Conservation (phyloP, 2,797 vertebrate genomes). For the Myioborus miniatus region DNA sequence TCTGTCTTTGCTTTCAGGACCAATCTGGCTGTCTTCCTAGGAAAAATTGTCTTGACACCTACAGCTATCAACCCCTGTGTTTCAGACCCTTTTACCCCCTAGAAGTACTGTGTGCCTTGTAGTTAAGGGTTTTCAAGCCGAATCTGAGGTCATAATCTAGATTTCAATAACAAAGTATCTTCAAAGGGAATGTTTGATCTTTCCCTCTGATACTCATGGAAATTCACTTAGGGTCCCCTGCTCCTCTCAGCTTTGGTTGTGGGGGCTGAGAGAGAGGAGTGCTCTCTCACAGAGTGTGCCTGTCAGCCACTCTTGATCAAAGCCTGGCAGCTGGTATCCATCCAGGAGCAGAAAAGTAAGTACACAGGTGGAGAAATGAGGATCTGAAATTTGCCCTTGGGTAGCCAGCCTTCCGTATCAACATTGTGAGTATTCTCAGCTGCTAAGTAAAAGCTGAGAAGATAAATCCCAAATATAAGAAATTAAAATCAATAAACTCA, state of each 20-base stretch:
- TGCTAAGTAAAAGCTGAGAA: conserved; percentile 28
- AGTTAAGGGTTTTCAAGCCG: not conserved
- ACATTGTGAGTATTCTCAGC: not conserved
- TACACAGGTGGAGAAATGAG: conserved; percentile 7
- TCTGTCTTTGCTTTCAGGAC: not conserved
- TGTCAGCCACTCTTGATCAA: not conserved
- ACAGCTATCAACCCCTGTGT: not conserved
- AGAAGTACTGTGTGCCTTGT: not conserved
- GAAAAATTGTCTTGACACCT: not conserved
- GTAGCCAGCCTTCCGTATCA: not conserved
- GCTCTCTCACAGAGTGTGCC: not conserved
- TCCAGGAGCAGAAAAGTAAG: conserved; percentile 3
- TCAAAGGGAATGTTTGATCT: conserved; percentile 19
- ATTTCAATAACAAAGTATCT: not conserved
- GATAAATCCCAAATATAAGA: conserved; percentile 56
- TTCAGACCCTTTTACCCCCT: not conserved
- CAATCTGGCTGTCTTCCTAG: not conserved
- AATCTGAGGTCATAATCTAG: not conserved
- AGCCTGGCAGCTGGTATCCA: not conserved
- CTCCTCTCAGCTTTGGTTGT: not conserved
- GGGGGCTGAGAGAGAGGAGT: not conserved
- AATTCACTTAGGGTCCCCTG: not conserved
- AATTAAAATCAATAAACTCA: conserved; percentile 68
- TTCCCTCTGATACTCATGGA: not conserved
- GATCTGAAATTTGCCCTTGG: conserved; percentile 6